Evolutionary conservation across 1,140 invertebrate genomes (phyloP), one percentile per base, ranked within the genome.

Genomic region (Thalassaphorura encarpata): DNA sequence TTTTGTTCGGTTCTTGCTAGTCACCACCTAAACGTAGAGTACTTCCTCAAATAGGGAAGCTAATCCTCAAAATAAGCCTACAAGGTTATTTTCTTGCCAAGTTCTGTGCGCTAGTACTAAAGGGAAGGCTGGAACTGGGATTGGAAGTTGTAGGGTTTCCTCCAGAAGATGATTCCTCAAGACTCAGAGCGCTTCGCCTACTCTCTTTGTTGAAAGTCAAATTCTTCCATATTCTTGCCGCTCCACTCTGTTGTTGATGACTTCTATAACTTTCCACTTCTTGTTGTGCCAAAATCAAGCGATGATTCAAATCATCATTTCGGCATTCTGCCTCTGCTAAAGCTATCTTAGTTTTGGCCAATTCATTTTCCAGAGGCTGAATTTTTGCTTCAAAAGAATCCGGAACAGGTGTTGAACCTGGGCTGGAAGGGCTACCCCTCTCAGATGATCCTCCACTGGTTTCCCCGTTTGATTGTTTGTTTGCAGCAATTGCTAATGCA

Each of bases 301-400:
- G 87, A 75, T 97, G 92, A n/a, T 84, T 91, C 33, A 96, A 73
- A 72, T 95, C 90, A 82, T 96, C 91, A 77, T 94, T 97, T 66
- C 85, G 83, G 75, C 95, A 98, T 73, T 97, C 89, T 0, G 92
- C 87, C 75, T 99, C 92, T 2, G 98, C 96, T 52, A 97, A 83
- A 0, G 91, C 92, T 59, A 99, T 75, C 70, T 99, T 99, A 0
- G 94, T 93, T 69, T 94, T 87, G 3, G 94, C 95, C 53, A 99
- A 73, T 69, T 98, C 94, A 46, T 97, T 74, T 70, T 99, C 95
- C 23, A 98, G 73, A 70, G 96, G 91, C 13, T 87, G 78, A 51
- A 97, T 82, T 61, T 11, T n/a, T 19, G 31, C 26, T 56, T 28
- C 46, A 4, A 15, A 18, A 50, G 5, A 8, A 24, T 18, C 16